Evolutionary conservation across 35 echinoderm and acorn worm genomes (phyloP).

Genomic region (Acanthaster planci): DNA sequence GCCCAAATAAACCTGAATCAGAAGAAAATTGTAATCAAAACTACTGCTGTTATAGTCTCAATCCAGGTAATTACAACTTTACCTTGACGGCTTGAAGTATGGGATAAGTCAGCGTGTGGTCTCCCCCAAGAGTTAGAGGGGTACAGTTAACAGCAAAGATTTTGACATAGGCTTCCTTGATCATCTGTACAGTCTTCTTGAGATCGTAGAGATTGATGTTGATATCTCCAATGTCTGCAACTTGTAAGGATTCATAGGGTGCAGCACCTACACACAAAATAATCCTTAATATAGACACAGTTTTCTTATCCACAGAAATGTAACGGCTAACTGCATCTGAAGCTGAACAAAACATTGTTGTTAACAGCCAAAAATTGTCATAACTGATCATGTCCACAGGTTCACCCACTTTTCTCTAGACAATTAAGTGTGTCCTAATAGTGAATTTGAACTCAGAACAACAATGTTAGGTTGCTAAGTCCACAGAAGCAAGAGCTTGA

Average conservation of each 20-base stretch:
- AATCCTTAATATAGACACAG: not conserved
- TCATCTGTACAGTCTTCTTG: constrained; percentile 58
- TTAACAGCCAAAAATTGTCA: not conserved
- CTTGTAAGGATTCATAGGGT: constrained; percentile 76
- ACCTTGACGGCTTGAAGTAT: constrained; percentile 67
- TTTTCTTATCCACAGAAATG: not conserved
- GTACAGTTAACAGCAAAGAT: constrained; percentile 58
- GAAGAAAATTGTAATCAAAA: no score
- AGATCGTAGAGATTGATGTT: constrained; percentile 58
- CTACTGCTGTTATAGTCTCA: no score
- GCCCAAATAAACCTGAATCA: no score
- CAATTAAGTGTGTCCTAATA: no score
- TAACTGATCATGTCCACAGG: no score
- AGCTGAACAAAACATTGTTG: not conserved
- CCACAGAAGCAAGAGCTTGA: no score
- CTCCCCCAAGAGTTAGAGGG: constrained; percentile 68
- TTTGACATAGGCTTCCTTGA: constrained; percentile 47
- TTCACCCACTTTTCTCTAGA: not conserved
- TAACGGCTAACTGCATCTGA: not conserved
- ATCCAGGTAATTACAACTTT: no score
- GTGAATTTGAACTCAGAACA: no score
- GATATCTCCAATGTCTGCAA: constrained; percentile 75
- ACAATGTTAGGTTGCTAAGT: no score
- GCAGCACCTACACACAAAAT: constrained; percentile 48
- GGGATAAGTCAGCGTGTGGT: constrained; percentile 77